Percentiles rank a stretch among this genome's conserved stretches.
Evolutionary conservation across 2,113 vertebrate species (phyloP).

Genomic region (Cryptotis parvus): DNA sequence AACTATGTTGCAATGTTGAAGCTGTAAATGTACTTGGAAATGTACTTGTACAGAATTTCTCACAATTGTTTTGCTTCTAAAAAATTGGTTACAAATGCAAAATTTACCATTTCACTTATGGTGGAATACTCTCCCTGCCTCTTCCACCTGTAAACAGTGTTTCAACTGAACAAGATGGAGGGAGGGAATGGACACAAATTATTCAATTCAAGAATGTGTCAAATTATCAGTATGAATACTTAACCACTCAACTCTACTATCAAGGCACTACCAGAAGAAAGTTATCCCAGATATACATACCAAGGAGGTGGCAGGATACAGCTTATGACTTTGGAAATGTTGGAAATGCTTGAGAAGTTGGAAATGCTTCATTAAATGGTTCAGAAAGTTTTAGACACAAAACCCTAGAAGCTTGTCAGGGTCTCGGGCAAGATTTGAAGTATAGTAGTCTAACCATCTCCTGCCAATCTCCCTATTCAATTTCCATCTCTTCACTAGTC

Average conservation of each 20-base stretch:
- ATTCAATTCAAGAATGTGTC: conserved; percentile 16
- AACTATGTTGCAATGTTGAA: not conserved
- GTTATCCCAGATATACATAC: not conserved
- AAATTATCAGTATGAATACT: not conserved
- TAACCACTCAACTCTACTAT: conserved; percentile 34
- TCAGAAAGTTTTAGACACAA: conserved; percentile 9
- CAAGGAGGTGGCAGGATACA: not conserved
- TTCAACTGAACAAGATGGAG: conserved; percentile 43
- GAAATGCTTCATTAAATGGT: not conserved
- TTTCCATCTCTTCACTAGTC: not conserved
- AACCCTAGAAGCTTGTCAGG: not conserved
- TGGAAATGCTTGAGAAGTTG: not conserved
- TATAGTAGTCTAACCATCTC: not conserved
- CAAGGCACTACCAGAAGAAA: not conserved
- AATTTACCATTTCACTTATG: conserved; percentile 24
- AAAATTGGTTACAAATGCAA: conserved; percentile 8
- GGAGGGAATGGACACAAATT: not conserved
- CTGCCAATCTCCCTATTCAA: not conserved
- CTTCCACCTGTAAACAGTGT: conserved; percentile 33
- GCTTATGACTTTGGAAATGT: no score
- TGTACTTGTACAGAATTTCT: not conserved
- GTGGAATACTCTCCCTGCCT: not conserved
- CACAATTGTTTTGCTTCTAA: conserved; percentile 13
- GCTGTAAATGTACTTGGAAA: not conserved
- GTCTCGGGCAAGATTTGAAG: no score